Conservation (phyloP, 2,113 vertebrate genomes). For the Numida meleagris region DNA sequence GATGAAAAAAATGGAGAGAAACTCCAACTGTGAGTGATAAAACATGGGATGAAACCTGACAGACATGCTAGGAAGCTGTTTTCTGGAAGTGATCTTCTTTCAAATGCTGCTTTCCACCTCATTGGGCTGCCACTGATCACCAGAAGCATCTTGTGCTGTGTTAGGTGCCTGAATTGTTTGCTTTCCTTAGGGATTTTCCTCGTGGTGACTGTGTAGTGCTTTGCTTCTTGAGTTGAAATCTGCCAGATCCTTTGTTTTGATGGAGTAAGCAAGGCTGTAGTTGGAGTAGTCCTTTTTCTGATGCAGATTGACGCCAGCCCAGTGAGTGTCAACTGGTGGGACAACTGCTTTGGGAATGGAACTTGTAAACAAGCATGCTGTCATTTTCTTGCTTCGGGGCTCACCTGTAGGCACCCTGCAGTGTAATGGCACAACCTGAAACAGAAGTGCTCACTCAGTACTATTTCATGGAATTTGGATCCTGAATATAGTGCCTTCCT, state of each 20-base stretch:
- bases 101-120: neutral
- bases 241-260: neutral
- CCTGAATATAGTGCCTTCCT: neutral
- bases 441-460: neutral
- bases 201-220: neutral
- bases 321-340: neutral
- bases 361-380: neutral
- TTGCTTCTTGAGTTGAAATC: neutral
- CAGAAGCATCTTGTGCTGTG: neutral
- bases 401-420: neutral
- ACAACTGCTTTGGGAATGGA: neutral
- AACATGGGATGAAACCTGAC: neutral
- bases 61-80: neutral
- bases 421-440: neutral
- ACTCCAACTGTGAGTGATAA: neutral
- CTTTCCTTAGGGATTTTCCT: neutral
- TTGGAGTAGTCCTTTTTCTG: neutral
- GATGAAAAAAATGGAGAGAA: neutral
- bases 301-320: neutral
- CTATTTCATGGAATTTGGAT: neutral
- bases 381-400: neutral
- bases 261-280: neutral
- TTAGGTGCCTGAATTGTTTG: constrained; percentile 23
- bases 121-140: constrained; percentile 22
- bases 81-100: neutral